These are phyloP conservation scores for Lasiurus cinereus DNA, from an alignment of 2,113 vertebrate genomes.

Conservation along the genomic window DNA sequence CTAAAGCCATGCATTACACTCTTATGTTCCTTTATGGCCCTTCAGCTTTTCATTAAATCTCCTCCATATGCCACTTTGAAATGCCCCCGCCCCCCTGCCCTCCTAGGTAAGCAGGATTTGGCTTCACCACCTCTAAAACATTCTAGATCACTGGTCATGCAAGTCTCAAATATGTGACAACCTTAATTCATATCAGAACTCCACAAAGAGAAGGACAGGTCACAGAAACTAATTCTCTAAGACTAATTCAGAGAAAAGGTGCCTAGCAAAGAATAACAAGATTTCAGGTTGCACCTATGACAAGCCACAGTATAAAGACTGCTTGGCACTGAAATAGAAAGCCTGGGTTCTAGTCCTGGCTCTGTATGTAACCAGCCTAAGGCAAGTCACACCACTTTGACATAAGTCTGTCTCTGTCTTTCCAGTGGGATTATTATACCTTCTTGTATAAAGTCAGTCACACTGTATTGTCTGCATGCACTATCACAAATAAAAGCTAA, in stretches of 20 bases:
- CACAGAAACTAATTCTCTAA: not conserved
- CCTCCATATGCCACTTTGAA: conserved; percentile 64
- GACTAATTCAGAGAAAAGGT: not conserved
- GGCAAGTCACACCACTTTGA: not conserved
- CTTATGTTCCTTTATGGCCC: conserved; percentile 50
- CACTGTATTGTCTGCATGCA: not conserved
- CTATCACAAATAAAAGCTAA: not conserved
- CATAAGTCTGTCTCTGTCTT: not conserved
- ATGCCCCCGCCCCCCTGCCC: not conserved
- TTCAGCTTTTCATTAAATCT: conserved; percentile 64
- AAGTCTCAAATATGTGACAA: conserved; percentile 57
- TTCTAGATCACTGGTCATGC: conserved; percentile 10
- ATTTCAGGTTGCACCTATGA: not conserved
- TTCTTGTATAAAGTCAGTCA: not conserved
- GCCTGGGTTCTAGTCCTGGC: not conserved
- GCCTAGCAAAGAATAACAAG: not conserved
- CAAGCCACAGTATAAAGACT: not conserved
- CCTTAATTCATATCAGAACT: not conserved
- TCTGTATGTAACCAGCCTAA: not conserved
- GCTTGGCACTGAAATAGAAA: not conserved
- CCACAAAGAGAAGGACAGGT: conserved; percentile 1
- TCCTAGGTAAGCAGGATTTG: not conserved
- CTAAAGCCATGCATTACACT: conserved; percentile 59
- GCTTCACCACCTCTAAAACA: conserved; percentile 7
- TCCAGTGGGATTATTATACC: not conserved